phyloP scores from a whole-genome alignment of 2,797 vertebrate species.

The Lithobates pipiens region DNA sequence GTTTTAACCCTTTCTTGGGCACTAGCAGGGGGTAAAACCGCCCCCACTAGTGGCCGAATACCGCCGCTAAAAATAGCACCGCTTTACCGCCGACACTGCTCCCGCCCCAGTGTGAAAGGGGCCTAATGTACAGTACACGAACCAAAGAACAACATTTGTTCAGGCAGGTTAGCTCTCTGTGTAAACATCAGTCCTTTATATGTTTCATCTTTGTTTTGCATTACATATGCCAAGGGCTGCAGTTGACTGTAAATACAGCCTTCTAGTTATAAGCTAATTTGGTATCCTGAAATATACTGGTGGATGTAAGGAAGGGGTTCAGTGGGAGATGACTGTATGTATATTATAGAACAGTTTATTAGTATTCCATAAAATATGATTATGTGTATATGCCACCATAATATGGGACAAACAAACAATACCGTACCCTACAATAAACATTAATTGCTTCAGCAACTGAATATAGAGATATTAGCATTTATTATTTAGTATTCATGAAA shows the following conservation, averaged over 20 bases:
- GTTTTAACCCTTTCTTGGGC: too few relatives aligned
- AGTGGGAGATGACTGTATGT: background rate
- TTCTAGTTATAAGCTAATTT: background rate
- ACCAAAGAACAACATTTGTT: background rate
- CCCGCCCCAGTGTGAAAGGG: too few relatives aligned
- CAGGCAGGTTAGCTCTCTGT: background rate
- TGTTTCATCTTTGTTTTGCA: background rate
- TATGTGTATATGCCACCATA: background rate
- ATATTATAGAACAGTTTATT: background rate
- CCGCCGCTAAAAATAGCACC: too few relatives aligned
- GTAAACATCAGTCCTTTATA: background rate
- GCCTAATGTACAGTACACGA: background rate
- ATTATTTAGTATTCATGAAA: too few relatives aligned
- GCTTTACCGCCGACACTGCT: too few relatives aligned
- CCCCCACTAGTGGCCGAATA: too few relatives aligned
- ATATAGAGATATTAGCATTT: background rate
- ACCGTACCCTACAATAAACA: background rate
- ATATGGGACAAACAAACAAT: background rate
- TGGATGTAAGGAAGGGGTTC: background rate
- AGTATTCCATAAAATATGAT: background rate
- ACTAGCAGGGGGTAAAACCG: too few relatives aligned
- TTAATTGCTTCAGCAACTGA: background rate
- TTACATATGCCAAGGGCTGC: background rate
- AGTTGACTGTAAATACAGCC: background rate
- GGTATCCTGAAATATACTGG: background rate